These are phyloP conservation scores for Athetis lepigone DNA, from an alignment of 2,888 invertebrate genomes.

Conservation along the genomic window DNA sequence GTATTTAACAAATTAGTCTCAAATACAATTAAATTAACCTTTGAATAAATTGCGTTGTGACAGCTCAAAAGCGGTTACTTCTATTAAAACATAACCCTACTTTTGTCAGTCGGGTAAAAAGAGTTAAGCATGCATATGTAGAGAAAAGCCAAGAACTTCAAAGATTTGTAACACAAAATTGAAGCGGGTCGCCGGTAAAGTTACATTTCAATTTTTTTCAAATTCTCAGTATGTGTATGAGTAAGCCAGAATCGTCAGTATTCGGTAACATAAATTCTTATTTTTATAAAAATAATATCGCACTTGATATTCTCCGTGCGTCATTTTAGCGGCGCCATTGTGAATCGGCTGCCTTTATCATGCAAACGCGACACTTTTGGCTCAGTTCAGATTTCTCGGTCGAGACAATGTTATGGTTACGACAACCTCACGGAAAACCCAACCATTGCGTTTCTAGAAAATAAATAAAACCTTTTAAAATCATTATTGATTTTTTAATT, in stretches of 20 bases:
- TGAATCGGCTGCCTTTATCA: slow-evolving; percentile 85
- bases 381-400: slow-evolving; percentile 78
- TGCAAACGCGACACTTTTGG: slow-evolving; percentile 82
- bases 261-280: neutral
- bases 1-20: too few relatives aligned
- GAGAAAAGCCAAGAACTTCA: too few relatives aligned
- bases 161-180: too few relatives aligned
- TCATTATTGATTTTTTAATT: slow-evolving; percentile 18
- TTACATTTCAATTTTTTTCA: neutral
- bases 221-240: too few relatives aligned
- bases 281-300: slow-evolving; percentile 5
- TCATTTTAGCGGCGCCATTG: slow-evolving; percentile 81
- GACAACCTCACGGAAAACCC: slow-evolving; percentile 63
- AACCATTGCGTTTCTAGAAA: slow-evolving; percentile 48
- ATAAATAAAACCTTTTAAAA: slow-evolving; percentile 30
- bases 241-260: slow-evolving; percentile 11
- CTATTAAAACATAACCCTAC: too few relatives aligned
- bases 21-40: too few relatives aligned
- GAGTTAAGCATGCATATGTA: too few relatives aligned
- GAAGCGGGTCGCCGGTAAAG: too few relatives aligned
- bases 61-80: too few relatives aligned
- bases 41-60: too few relatives aligned
- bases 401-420: slow-evolving; percentile 75
- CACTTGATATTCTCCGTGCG: slow-evolving; percentile 56
- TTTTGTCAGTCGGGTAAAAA: too few relatives aligned